Evolutionary conservation across 2,113 vertebrate species (phyloP).

Genomic region (Callorhinus ursinus): DNA sequence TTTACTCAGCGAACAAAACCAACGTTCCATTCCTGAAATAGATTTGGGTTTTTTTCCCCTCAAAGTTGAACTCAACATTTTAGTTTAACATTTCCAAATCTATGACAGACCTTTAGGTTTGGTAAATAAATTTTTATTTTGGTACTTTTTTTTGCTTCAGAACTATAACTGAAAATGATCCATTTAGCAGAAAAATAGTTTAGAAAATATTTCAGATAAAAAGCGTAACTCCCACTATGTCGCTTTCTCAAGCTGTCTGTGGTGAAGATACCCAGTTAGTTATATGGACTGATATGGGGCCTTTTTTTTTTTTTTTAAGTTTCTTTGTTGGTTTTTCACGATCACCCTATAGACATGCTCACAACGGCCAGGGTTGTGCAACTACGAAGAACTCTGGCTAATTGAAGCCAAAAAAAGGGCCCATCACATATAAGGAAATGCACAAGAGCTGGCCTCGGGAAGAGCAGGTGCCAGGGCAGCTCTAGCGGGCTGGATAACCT

Average conservation of each 20-base stretch:
- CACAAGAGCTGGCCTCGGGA: not conserved
- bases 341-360: not conserved
- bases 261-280: not conserved
- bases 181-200: not conserved
- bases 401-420: not conserved
- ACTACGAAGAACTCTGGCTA: not conserved
- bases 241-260: not conserved
- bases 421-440: not conserved
- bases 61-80: not conserved
- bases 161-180: not conserved
- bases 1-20: not conserved
- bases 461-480: not conserved
- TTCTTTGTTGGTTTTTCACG: not conserved
- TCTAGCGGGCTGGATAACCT: not conserved
- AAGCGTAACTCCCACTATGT: not conserved
- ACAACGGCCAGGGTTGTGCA: not conserved
- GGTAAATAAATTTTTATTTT: not conserved
- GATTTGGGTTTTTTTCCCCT: not conserved
- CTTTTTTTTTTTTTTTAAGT: not conserved
- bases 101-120: not conserved
- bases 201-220: not conserved
- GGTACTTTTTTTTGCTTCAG: not conserved
- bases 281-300: not conserved
- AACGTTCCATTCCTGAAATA: not conserved
- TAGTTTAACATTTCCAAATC: not conserved